phyloP scores from a whole-genome alignment of 2,113 vertebrate species.

The Cathartes aura region DNA sequence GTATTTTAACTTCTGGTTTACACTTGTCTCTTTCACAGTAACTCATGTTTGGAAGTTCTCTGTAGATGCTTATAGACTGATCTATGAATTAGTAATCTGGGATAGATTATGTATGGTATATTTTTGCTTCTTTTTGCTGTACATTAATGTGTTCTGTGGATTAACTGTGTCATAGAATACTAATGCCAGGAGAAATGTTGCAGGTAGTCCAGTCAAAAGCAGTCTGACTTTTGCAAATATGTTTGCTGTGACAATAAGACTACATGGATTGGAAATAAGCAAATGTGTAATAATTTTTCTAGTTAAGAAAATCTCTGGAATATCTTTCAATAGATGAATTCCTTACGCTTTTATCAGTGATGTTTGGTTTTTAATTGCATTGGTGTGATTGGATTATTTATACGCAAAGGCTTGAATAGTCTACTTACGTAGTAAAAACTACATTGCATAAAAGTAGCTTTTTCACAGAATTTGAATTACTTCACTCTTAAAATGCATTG shows the following conservation, averaged over 20 bases:
- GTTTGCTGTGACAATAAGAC: neutral
- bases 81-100: neutral
- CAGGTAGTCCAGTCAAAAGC: neutral
- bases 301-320: neutral
- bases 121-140: neutral
- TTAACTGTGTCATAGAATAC: neutral
- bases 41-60: neutral
- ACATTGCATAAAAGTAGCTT: neutral
- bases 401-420: neutral
- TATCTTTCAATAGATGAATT: neutral
- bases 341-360: neutral
- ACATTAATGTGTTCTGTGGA: neutral
- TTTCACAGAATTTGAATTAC: neutral
- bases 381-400: neutral
- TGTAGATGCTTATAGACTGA: neutral
- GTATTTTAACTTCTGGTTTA: neutral
- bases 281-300: neutral
- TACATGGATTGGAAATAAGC: neutral
- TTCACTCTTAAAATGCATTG: neutral
- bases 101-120: neutral
- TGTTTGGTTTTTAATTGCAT: neutral
- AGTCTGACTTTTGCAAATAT: neutral
- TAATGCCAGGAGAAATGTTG: neutral
- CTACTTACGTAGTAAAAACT: neutral
- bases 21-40: neutral